A percentile compares a stretch with the other conserved stretches of the same genome.
Evolutionary conservation across 2,797 vertebrate species (phyloP).

Genomic region (Selene dorsalis): DNA sequence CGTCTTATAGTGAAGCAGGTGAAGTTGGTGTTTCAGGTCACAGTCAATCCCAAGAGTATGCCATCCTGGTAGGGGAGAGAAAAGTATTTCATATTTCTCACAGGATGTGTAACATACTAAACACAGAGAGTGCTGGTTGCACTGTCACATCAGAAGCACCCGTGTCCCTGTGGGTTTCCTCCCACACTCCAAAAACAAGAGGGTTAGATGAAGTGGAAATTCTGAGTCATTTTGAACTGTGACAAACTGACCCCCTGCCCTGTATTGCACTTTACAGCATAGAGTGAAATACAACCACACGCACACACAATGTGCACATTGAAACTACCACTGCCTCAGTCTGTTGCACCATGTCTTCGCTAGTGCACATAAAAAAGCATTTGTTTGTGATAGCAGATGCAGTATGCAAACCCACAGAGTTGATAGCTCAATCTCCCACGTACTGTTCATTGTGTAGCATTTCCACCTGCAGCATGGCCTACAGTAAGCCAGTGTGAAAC

Average conservation of each 20-base stretch:
- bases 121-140: background rate
- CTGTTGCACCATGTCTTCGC: background rate
- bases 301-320: background rate
- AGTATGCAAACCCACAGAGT: slow-evolving; percentile 48
- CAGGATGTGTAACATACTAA: background rate
- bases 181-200: background rate
- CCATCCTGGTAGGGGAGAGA: slow-evolving; percentile 33
- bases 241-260: background rate
- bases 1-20: background rate
- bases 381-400: background rate
- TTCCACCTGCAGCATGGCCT: background rate
- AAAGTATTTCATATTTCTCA: background rate
- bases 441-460: background rate
- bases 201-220: background rate
- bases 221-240: background rate
- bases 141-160: background rate
- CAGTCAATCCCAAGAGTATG: background rate
- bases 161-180: background rate
- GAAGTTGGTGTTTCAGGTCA: background rate
- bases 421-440: background rate
- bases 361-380: background rate
- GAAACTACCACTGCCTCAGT: background rate
- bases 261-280: too few species aligned
- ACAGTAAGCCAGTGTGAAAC: background rate
- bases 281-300: too few species aligned